These are phyloP conservation scores for Sarcophilus harrisii DNA, from an alignment of 2,797 vertebrate species.

Conservation along the genomic window DNA sequence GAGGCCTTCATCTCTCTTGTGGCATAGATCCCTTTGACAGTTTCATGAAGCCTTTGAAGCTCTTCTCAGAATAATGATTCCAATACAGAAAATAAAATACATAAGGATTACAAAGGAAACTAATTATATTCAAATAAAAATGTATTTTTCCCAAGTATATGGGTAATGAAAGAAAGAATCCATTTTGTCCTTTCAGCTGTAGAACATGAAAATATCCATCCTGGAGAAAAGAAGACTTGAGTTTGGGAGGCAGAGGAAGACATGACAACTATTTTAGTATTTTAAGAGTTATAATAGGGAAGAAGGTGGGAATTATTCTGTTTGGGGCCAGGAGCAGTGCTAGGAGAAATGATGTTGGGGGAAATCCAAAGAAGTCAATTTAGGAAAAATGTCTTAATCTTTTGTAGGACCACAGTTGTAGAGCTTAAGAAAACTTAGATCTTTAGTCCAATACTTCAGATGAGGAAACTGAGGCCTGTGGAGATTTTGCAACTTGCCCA, in stretches of 20 bases:
- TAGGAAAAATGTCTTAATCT: background rate
- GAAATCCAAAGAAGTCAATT: background rate
- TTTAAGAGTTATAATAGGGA: background rate
- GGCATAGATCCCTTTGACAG: background rate
- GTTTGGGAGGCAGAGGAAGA: background rate
- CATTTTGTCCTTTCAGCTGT: background rate
- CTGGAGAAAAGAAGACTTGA: background rate
- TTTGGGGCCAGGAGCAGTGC: background rate
- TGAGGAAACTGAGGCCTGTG: background rate
- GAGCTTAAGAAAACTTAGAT: background rate
- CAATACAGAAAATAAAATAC: background rate
- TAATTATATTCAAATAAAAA: background rate
- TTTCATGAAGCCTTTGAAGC: background rate
- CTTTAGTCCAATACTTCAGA: background rate
- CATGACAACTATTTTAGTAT: background rate
- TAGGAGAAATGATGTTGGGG: background rate
- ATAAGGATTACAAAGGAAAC: background rate
- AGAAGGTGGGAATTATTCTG: background rate
- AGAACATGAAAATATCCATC: background rate
- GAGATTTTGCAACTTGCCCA: background rate
- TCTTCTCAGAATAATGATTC: background rate
- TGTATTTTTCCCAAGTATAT: background rate
- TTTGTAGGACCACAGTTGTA: background rate
- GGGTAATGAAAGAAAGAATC: background rate
- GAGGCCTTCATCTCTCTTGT: background rate